Evolutionary conservation across 2,888 invertebrate genomes (phyloP), one percentile per base, ranked within the genome.

Genomic region (Dichetophora obliterata): DNA sequence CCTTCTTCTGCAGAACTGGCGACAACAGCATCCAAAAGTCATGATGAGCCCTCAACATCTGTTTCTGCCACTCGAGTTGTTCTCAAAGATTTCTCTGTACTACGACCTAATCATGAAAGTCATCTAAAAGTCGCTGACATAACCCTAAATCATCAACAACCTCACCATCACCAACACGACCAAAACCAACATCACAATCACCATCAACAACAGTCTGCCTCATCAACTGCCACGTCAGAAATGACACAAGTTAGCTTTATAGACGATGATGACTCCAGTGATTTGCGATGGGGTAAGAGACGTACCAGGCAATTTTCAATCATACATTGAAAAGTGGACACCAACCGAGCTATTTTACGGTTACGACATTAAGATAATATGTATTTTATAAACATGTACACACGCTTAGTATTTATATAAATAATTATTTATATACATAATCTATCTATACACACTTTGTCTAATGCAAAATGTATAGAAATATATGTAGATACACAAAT

Each of bases 221-320:
- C 82, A 77, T 79, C 78, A 75, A 77, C 81, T 73, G 81, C 81
- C 79, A 80, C 81, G 75, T 82, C 82, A 48, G 83, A 83, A 82
- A 82, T 84, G 81, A 84, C 84, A 72, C 83, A 84, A 82, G 82
- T 84, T 80, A 81, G 82, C 77, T 85, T 84, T 80, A 82, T 82
- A 75, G 85, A 85, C 78, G 85, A 85, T 80, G 85, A 85, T 79
- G 84, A 84, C 82, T 85, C 85, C 82, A 85, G 85, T 82, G 85
- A 85, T 83, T 85, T 84, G 78, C 82, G 84, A 84, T 85, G 85
- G 85, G 85, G 85, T 85, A 85, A 85, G 84, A 79, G 70, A 31
- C 54, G 70, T 3, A 70, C 34, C 54, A 11, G 70, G 27, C 65
- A 31, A 27, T 19, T 37, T 34, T 27, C 57, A 14, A 22, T 11